A percentile compares a stretch with the other conserved stretches of the same genome.
These are phyloP conservation scores for Tribolium madens DNA, from an alignment of 1,140 invertebrate species.

Conservation along the genomic window DNA sequence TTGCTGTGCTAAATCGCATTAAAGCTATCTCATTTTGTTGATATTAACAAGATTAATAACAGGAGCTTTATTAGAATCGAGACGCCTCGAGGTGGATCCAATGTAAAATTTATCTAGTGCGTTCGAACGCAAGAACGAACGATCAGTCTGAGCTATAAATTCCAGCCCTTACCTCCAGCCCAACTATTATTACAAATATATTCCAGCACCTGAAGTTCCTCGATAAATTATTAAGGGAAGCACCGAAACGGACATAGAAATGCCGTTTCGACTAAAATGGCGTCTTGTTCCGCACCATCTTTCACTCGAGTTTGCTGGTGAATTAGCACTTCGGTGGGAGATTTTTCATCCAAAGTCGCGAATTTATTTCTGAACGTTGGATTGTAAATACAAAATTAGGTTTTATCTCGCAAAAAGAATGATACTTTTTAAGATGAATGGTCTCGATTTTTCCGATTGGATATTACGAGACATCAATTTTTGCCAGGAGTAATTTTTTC, in stretches of 20 bases:
- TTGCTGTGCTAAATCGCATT: not conserved
- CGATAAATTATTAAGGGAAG: slow-evolving; percentile 4
- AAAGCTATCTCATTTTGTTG: slow-evolving; percentile 16
- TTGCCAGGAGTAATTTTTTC: not conserved
- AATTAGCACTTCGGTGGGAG: not conserved
- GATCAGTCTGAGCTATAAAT: slow-evolving; percentile 20
- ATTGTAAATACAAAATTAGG: not conserved
- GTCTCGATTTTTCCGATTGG: not conserved
- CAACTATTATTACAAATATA: slow-evolving; percentile 32
- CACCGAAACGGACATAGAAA: not conserved
- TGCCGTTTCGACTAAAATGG: not conserved
- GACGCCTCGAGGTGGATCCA: slow-evolving; percentile 7
- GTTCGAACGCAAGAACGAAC: slow-evolving; percentile 20
- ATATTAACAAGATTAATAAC: slow-evolving; percentile 22
- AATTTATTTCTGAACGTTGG: not conserved
- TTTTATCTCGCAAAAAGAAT: not conserved
- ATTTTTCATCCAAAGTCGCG: not conserved
- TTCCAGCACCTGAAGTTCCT: slow-evolving; percentile 16
- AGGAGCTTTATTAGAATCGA: slow-evolving; percentile 6
- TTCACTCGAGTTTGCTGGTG: not conserved
- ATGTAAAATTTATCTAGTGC: slow-evolving; percentile 23
- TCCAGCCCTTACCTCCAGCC: not conserved
- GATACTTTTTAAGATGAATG: slow-evolving; percentile 11
- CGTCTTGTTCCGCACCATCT: not conserved
- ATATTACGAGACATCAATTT: slow-evolving; percentile 18